These are phyloP conservation scores for Propithecus perrieri DNA, from an alignment of 2,797 vertebrate genomes.

Conservation along the genomic window DNA sequence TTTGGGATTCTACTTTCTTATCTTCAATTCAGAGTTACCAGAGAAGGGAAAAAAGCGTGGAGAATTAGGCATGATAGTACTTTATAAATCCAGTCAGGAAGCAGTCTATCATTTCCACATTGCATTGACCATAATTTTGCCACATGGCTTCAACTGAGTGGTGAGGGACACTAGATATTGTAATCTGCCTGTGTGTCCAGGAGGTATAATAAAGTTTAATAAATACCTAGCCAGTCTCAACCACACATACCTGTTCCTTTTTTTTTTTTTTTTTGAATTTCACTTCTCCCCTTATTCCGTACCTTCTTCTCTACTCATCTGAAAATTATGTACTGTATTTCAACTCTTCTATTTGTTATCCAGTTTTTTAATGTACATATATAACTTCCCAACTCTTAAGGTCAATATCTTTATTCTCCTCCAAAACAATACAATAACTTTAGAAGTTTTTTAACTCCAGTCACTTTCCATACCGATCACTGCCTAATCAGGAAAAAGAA, in stretches of 20 bases:
- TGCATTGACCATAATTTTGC: not conserved
- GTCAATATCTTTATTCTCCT: not conserved
- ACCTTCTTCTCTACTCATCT: not conserved
- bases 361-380: not conserved
- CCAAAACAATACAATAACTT: not conserved
- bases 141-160: not conserved
- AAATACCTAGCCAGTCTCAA: not conserved
- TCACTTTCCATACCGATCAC: not conserved
- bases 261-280: not conserved
- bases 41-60: not conserved
- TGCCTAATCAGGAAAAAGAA: not conserved
- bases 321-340: not conserved
- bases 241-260: not conserved
- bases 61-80: not conserved
- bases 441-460: not conserved
- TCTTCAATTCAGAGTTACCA: not conserved
- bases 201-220: not conserved
- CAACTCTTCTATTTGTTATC: not conserved
- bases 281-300: not conserved
- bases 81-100: not conserved
- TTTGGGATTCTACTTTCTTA: not conserved
- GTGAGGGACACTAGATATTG: not conserved
- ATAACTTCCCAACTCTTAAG: not conserved
- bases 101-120: not conserved
- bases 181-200: not conserved